Evolutionary conservation across 2,113 vertebrate species (phyloP).

Genomic region (Mesoclemmys tuberculata): DNA sequence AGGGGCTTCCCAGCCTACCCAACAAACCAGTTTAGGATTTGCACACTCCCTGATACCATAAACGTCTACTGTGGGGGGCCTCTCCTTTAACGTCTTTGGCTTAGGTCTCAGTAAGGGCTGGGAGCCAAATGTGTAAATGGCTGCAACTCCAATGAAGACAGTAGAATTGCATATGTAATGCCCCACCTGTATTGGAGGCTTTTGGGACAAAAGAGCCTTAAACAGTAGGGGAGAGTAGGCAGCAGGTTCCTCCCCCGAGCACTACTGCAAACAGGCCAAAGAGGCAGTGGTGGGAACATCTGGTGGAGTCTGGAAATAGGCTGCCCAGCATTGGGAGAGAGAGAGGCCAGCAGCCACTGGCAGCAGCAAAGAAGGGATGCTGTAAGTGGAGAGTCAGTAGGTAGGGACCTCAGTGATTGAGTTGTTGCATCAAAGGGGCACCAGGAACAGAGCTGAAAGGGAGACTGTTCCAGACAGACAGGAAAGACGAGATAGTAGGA

Average conservation of each 20-base stretch:
- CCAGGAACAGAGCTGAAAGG: background rate
- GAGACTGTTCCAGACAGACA: background rate
- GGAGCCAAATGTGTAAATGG: background rate
- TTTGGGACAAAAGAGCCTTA: background rate
- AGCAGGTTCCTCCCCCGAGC: too few relatives aligned
- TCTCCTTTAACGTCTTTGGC: background rate
- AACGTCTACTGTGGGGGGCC: background rate
- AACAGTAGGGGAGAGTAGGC: background rate
- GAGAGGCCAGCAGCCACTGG: background rate
- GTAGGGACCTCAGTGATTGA: background rate
- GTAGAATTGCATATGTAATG: background rate
- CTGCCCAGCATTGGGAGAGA: background rate
- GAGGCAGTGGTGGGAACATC: too few relatives aligned
- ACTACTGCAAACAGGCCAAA: too few relatives aligned
- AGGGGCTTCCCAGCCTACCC: fast-evolving
- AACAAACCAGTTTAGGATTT: background rate
- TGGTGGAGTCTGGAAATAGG: background rate
- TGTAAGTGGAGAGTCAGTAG: background rate
- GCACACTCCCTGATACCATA: background rate
- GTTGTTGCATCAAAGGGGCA: background rate
- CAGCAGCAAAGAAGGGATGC: background rate
- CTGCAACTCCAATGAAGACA: background rate
- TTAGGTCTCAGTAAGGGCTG: background rate
- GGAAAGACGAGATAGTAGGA: background rate
- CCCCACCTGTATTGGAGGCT: background rate